Base-by-base conservation (phyloP, 2,888 invertebrate species). In the Tetranychus truncatus region DNA sequence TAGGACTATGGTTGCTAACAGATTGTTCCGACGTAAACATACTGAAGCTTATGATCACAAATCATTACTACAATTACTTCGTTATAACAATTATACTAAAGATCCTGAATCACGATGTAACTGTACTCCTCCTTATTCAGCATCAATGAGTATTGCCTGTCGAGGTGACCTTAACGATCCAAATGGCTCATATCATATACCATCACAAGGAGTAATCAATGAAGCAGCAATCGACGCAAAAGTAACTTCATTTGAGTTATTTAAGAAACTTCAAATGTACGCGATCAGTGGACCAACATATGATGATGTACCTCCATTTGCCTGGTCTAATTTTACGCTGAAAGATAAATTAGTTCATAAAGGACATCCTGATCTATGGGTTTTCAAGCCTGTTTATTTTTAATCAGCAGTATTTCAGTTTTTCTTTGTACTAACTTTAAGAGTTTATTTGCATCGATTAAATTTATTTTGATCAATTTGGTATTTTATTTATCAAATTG, bases 1-100 rank as follows among this genome's bases (percentile, higher is more conserved):
- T 0, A 86, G 93, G 5, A 86, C 89, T 18, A 87, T 91, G 85
- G 88, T 91, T 0, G 90, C 94, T 9, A 94, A 92, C 83, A 88
- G 91, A 77, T 83, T 95, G 74, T 85, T 89, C 79, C 83, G 83
- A 77, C 80, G 87, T 75, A 88, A 88, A 80, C 86, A 89, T 67
- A 81, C 79, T 3, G 84, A 83, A 4, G 87, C 89, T 34, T 80
- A 75, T 24, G 86, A 87, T 81, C 80, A 88, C 72, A 82, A 84
- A 67, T 85, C 85, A 77, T 87, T 89, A 87, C 86, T 86, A 79
- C 82, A 81, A 78, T 80, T 85, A 18, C 85, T 85, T 85, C 82
- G 89, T 73, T 89, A 89, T 84, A 90, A 89, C 83, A 87, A 90
- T 83, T 90, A 83, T 84, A 84, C 84, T 76, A 84, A 88, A 82